Percentiles rank a stretch among this genome's conserved stretches.
These are phyloP conservation scores for Nothura maculosa DNA, from an alignment of 2,797 vertebrate genomes.

Conservation along the genomic window DNA sequence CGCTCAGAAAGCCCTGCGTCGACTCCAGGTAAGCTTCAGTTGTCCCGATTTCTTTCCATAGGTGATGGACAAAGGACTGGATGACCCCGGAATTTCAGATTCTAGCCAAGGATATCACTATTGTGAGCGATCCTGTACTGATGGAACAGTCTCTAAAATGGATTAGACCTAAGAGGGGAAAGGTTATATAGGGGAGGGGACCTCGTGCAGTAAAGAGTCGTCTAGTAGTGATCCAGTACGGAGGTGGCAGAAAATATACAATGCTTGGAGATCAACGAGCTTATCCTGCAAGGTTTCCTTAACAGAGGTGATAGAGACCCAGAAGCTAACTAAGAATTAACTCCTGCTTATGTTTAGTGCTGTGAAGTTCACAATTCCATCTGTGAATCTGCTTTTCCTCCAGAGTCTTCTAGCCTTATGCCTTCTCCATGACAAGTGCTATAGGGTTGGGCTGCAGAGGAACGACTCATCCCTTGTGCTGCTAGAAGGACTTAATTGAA, in stretches of 20 bases:
- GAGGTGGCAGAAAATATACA: neutral
- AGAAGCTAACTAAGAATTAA: neutral
- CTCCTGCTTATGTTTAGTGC: neutral
- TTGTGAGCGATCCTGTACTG: fast-evolving
- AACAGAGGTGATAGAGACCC: neutral
- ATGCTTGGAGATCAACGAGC: neutral
- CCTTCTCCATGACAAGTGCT: neutral
- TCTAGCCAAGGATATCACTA: fast-evolving
- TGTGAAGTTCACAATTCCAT: neutral
- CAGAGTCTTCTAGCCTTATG: neutral
- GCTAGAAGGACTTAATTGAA: neutral
- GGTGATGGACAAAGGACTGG: neutral
- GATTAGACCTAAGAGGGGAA: neutral
- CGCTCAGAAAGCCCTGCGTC: conserved; percentile 92
- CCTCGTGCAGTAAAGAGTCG: fast-evolving
- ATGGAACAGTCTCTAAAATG: neutral
- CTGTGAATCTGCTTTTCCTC: neutral
- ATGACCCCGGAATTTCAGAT: fast-evolving
- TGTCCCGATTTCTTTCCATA: fast-evolving
- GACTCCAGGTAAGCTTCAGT: conserved; percentile 87
- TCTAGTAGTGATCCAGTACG: fast-evolving
- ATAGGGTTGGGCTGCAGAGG: neutral
- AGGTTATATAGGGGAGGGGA: no score
- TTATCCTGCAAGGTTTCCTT: neutral
- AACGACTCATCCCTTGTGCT: neutral